Evolutionary conservation across 2,113 vertebrate species (phyloP).

Genomic region (Gnathonemus echidnorhynchus): DNA sequence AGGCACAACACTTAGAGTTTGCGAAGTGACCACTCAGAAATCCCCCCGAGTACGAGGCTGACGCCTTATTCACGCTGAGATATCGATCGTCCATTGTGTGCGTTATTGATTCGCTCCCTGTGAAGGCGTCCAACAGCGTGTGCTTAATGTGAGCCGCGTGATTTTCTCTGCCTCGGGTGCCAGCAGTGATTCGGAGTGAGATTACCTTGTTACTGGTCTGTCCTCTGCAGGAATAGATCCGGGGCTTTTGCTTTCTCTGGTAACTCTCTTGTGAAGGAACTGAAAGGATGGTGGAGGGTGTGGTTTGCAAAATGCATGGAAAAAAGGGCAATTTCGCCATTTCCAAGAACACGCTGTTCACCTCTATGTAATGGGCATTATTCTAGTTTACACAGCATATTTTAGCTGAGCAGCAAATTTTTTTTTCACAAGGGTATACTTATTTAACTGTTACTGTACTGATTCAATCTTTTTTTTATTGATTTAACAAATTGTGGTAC

Average conservation of each 20-base stretch:
- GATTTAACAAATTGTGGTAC: not conserved
- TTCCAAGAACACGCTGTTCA: not conserved
- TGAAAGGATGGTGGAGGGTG: not conserved
- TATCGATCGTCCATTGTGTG: not conserved
- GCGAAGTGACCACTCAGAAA: not conserved
- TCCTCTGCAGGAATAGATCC: not conserved
- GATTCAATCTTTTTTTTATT: not conserved
- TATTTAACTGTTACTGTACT: not conserved
- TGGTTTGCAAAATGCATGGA: not conserved
- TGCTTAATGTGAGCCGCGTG: not conserved
- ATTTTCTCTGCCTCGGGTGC: not conserved
- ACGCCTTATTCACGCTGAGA: not conserved
- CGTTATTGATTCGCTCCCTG: not conserved
- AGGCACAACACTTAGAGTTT: not conserved
- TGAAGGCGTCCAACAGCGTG: not conserved
- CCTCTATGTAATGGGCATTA: not conserved
- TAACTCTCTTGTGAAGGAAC: not conserved
- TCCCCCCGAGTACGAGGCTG: not conserved
- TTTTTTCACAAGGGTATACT: not conserved
- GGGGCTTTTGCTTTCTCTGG: not conserved
- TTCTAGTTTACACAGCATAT: not conserved
- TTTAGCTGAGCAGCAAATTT: not conserved
- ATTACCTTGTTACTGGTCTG: not conserved
- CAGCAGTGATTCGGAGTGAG: not conserved
- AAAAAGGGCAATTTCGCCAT: not conserved